Evolutionary conservation across 1,140 invertebrate species (phyloP).

Genomic region (Drosophila kohkoa): DNA sequence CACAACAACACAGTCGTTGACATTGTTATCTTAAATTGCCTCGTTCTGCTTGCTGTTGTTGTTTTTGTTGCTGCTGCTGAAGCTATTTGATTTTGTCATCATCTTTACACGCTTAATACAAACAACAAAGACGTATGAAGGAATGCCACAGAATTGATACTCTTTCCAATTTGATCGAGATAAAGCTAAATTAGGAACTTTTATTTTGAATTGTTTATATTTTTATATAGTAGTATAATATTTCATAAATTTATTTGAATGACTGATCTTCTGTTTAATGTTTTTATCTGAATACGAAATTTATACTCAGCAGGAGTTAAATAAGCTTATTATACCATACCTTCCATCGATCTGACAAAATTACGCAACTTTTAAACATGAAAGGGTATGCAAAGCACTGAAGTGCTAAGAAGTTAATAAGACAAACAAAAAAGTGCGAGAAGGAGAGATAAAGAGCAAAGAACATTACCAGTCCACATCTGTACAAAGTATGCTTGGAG

Average conservation of each 20-base stretch:
- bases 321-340: not conserved
- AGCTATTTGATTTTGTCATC: constrained; percentile 73
- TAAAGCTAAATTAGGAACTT: not conserved
- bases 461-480: constrained; percentile 15
- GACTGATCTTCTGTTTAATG: not conserved
- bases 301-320: not conserved
- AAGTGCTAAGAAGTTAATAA: constrained; percentile 12
- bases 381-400: not conserved
- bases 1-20: constrained; percentile 67
- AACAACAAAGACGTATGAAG: not conserved
- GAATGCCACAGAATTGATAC: constrained; percentile 12
- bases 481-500: not conserved
- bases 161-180: constrained; percentile 8
- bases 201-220: not conserved
- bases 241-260: not conserved
- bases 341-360: not conserved
- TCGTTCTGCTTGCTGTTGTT: constrained; percentile 42
- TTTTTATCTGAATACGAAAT: not conserved
- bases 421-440: constrained; percentile 3
- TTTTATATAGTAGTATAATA: no score
- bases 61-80: constrained; percentile 27
- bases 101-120: constrained; percentile 49
- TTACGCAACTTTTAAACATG: constrained; percentile 7
- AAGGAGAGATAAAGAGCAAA: constrained; percentile 19
- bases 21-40: constrained; percentile 77